Evolutionary conservation across 2,797 vertebrate genomes (phyloP), one percentile per base, ranked within the genome.

Genomic region (Danio kyathit): DNA sequence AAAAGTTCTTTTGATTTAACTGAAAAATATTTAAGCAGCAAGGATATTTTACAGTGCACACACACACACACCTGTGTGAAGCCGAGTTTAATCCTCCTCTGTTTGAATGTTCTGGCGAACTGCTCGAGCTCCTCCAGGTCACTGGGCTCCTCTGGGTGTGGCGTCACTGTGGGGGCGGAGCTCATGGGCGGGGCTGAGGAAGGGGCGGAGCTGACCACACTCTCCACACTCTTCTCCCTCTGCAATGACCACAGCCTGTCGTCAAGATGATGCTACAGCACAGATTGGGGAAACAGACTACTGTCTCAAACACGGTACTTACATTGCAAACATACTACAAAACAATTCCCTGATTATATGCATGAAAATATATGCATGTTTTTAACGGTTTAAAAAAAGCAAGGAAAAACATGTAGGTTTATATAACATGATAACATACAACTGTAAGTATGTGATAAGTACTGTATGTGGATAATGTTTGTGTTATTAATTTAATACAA

Each of bases 71-170:
- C 96, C 96, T 97, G 96, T 2, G 96, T 97, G 92, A 97, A 97
- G 78, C 96, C 96, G 88, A 97, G 93, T 87, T 97, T 97, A 88
- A 97, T 97, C 79, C 96, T 92, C 13, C 96, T 93, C 60, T 97
- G 96, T 87, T 97, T 97, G 90, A 97, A 97, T 86, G 95, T 97
- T 78, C 96, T 95, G 48, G 96, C 96, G 4, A 97, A 97, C 89
- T 97, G 96, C 89, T 97, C 96, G 81, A 97, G 93, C 88, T 97
- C 96, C 90, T 97, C 96, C 90, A 97, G 92, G 87, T 97, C 96
- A 21, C 96, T 97, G 84, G 96, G 96, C 85, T 96, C 96, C 78
- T 97, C 95, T 0, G 92, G 89, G 57, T 95, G 95, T 41, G 95
- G 89, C 9, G 88, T 82, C 44, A 91, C 91, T 0, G 92, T 84